A percentile compares a stretch with the other conserved stretches of the same genome.
These are phyloP conservation scores for Chelonus insularis DNA, from an alignment of 1,140 invertebrate species.

Conservation along the genomic window DNA sequence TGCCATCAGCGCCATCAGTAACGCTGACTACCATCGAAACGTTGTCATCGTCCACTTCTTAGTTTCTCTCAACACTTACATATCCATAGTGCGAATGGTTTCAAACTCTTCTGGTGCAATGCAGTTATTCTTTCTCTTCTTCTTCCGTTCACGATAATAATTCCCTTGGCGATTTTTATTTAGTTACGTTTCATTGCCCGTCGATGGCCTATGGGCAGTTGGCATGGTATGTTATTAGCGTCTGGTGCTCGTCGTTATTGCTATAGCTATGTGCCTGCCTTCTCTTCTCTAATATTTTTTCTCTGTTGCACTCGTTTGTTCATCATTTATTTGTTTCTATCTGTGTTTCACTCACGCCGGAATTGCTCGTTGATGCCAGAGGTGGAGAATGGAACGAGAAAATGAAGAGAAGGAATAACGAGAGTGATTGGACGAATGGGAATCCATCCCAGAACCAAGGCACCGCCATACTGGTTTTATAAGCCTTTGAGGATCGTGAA, in stretches of 20 bases:
- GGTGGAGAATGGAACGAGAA: slow-evolving; percentile 24
- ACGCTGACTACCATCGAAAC: slow-evolving; percentile 14
- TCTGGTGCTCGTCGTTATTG: slow-evolving; percentile 60
- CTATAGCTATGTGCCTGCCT: slow-evolving; percentile 45
- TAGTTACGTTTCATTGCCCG: slow-evolving; percentile 57
- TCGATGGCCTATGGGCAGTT: slow-evolving; percentile 59
- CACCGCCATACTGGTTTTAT: slow-evolving; percentile 40
- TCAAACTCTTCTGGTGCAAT: neutral
- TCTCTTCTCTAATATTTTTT: slow-evolving; percentile 40
- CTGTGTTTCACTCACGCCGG: neutral
- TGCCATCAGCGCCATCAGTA: slow-evolving; percentile 38
- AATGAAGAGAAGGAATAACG: slow-evolving; percentile 30
- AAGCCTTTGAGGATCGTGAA: slow-evolving; percentile 16
- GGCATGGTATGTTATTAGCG: slow-evolving; percentile 61
- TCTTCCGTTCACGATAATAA: slow-evolving; percentile 60
- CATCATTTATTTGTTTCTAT: neutral
- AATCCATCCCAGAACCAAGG: slow-evolving; percentile 35
- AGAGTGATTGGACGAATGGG: slow-evolving; percentile 52
- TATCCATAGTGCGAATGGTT: slow-evolving; percentile 5
- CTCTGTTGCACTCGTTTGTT: slow-evolving; percentile 12
- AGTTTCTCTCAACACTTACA: slow-evolving; percentile 3
- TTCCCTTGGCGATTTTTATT: slow-evolving; percentile 57
- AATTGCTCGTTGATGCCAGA: slow-evolving; percentile 23
- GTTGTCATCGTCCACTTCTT: neutral
- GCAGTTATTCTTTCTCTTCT: slow-evolving; percentile 9